Conservation (phyloP, 2,888 invertebrate species). For the Euproctis similis region DNA sequence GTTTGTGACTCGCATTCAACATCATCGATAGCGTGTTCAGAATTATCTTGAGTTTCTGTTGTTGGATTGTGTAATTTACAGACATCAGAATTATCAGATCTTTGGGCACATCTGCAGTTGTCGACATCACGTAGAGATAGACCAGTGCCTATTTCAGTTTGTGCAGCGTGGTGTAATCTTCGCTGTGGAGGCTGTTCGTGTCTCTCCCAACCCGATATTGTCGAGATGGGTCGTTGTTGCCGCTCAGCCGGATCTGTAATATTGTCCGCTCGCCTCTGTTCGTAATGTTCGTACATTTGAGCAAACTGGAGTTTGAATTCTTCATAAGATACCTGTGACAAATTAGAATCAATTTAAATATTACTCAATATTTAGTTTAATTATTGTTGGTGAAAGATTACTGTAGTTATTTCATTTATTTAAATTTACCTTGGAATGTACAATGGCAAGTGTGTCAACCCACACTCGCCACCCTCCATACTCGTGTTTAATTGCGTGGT, state of each 20-base stretch:
- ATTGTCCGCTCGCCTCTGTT: slow-evolving; percentile 93
- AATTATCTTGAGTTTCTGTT: slow-evolving; percentile 25
- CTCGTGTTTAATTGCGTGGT: slow-evolving; percentile 99
- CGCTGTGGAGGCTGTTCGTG: slow-evolving; percentile 12
- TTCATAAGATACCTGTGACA: slow-evolving; percentile 92
- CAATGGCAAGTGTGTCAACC: slow-evolving; percentile 99
- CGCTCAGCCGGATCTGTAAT: slow-evolving; percentile 96
- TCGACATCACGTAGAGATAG: slow-evolving; percentile 61
- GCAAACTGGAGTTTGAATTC: slow-evolving; percentile 98
- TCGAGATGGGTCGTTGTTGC: slow-evolving; percentile 94
- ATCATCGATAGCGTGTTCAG: slow-evolving; percentile 49
- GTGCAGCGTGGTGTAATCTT: slow-evolving; percentile 50
- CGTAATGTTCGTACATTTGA: slow-evolving; percentile 97
- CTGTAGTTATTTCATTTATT: no score
- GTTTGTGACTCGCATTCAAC: slow-evolving; percentile 10
- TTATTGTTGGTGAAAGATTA: no score
- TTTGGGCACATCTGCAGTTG: slow-evolving; percentile 50
- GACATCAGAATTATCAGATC: slow-evolving; percentile 45
- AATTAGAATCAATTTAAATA: not conserved
- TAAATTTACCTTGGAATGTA: slow-evolving; percentile 94
- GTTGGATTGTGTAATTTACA: slow-evolving; percentile 76
- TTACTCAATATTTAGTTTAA: not conserved
- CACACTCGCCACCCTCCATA: slow-evolving; percentile 99
- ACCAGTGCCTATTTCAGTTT: slow-evolving; percentile 66
- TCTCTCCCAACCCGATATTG: slow-evolving; percentile 96